Evolutionary conservation across 30 jellyfish, hydroid and myxozoan genomes (phyloP), one percentile per base, ranked within the genome.

Genomic region (Catostylus mosaicus): DNA sequence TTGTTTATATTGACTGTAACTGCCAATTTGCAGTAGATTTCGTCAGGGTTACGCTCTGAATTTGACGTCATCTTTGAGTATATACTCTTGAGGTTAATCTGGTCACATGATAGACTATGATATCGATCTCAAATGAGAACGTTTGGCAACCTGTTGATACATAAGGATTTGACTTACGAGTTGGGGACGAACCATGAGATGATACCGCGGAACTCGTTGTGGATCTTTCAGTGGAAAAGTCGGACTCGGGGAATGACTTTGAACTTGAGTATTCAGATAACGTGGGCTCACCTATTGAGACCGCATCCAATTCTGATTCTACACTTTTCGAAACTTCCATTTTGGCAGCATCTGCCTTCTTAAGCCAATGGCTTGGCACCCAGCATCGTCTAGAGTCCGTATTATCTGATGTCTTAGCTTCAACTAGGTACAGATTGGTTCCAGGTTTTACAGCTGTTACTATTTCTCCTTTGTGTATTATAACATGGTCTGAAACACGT

Each of bases 311-410:
- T 34, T 80, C 90, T 2, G 82, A 63, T 22, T 64, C 79, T 3
- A 46, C 77, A 23, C 54, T 51, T 34, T 57, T 76, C 27, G 33
- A 5, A 19, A 24, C 73, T 24, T 66, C 90, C 2, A 27, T 4
- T 4, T 1, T 74, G 64, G 19, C 31, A 2, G 23, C 54, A 20
- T 65, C 82, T 1, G 67, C 29, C 52, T 67, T 60, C 31, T 84
- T 50, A 7, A 82, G 86, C 93, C 95, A 87, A 24, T 75, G 84
- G 26, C 90, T 79, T 48, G 99, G 99, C 14, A 93, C 99, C 99
- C 99, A 93, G 19, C 96, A 82, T 19, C 93, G 77, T 65, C 89
- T 80, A 11, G 94, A 87, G 19, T 52, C 19, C 19, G 93, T 89
- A 51, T 82, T 88, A 11, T 77, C 91, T 1, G 89, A 36, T 26